Base-by-base conservation (phyloP, 2,113 vertebrate genomes). In the Promerops cafer region DNA sequence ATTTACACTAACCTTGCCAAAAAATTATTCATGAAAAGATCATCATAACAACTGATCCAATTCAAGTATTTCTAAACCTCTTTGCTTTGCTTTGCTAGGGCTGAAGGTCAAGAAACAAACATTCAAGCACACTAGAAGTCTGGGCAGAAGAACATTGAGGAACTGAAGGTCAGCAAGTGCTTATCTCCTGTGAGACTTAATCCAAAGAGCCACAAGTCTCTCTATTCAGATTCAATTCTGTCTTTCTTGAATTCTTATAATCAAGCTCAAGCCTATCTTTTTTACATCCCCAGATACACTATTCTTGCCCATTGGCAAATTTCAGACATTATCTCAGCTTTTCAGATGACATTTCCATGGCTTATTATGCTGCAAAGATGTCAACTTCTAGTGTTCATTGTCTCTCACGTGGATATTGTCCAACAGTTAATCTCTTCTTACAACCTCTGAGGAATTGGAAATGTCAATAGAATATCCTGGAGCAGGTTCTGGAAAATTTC, bases 261-360 rank as follows among this genome's bases (percentile, higher is more conserved):
- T 83, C 76, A 91, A 90, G 91, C 72, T 89, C 60, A 77, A 93
- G n/a, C 77, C 89, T 95, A 94, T 96, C 93, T 94, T 79, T 92
- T 91, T 61, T 63, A 60, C 77, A 82, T 97, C 89, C 95, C 95
- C 49, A 94, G 95, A 95, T 95, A 82, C 60, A 85, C 18, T 89
- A n/a, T 56, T 79, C 65, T 91, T 95, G 96, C 95, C 93, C 95
- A 91, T 1, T 97, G 95, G 94, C 94, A 97, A 89, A 94, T 93
- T 93, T 94, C 93, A 96, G 94, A 94, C 95, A 94, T 96, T 97
- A 96, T 97, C 96, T 96, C 96, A 97, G 94, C 81, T 96, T 93
- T 94, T 95, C 96, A 97, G 96, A 94, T 96, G 96, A 96, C 95
- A 96, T 96, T 96, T 94, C 53, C 93, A 96, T 92, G 93, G 87